These are phyloP conservation scores for Cuculus canorus DNA, from an alignment of 2,797 vertebrate genomes.

Conservation along the genomic window DNA sequence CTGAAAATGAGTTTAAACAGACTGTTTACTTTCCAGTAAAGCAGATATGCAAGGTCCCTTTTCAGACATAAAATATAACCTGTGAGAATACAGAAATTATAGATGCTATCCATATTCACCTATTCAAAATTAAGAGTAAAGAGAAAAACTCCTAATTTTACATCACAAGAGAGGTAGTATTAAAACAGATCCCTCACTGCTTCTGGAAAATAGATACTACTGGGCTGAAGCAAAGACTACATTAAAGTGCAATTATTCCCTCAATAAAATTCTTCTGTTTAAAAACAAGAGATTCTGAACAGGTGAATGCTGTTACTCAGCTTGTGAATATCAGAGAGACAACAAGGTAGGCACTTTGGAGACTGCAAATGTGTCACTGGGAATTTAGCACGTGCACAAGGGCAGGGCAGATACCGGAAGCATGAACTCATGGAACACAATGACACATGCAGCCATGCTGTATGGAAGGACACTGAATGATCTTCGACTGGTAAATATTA, in stretches of 20 bases:
- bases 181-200: background rate
- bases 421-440: fast-evolving
- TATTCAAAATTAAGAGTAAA: background rate
- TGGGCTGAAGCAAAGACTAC: background rate
- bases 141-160: background rate
- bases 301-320: background rate
- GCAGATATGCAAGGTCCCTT: background rate
- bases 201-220: background rate
- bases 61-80: background rate
- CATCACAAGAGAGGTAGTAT: background rate
- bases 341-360: fast-evolving
- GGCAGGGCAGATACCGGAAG: background rate
- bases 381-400: background rate
- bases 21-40: background rate
- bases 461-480: background rate
- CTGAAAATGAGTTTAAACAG: background rate
- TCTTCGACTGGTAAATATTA: background rate
- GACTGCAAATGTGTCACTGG: background rate
- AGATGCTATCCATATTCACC: background rate
- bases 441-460: background rate
- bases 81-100: background rate
- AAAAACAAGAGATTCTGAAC: background rate
- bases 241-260: background rate
- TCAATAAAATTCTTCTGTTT: background rate
- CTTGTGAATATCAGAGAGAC: background rate